Conservation (phyloP, 2,113 vertebrate species). For the Tauraco erythrolophus region DNA sequence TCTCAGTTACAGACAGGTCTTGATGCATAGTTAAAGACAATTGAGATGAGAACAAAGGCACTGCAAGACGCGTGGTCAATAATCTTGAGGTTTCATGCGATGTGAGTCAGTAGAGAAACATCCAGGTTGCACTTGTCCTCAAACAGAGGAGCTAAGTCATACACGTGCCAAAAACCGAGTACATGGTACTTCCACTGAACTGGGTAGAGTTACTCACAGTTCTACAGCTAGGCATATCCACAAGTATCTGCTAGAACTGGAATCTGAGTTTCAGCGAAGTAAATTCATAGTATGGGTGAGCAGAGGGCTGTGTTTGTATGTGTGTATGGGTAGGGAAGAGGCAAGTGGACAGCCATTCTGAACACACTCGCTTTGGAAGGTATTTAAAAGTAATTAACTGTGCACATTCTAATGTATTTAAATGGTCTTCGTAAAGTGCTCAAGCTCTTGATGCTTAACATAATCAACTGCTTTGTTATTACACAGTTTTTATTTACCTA, state of each 20-base stretch:
- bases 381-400: background rate
- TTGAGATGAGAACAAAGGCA: background rate
- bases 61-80: background rate
- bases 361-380: background rate
- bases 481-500: background rate
- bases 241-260: background rate
- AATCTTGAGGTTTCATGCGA: background rate
- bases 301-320: background rate
- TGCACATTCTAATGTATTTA: rapidly evolving
- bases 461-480: background rate
- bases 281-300: background rate
- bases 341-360: background rate
- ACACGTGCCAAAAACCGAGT: background rate
- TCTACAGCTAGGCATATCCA: too few species aligned
- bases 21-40: background rate
- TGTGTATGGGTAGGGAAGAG: background rate
- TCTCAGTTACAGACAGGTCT: background rate
- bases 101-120: background rate
- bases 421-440: background rate
- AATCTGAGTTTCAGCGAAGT: background rate
- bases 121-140: background rate
- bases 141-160: background rate
- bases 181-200: background rate
- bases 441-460: background rate
- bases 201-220: too few species aligned